A percentile compares a stretch with the other conserved stretches of the same genome.
These are phyloP conservation scores for Malurus leucopterus DNA, from an alignment of 2,797 vertebrate genomes.

Conservation along the genomic window DNA sequence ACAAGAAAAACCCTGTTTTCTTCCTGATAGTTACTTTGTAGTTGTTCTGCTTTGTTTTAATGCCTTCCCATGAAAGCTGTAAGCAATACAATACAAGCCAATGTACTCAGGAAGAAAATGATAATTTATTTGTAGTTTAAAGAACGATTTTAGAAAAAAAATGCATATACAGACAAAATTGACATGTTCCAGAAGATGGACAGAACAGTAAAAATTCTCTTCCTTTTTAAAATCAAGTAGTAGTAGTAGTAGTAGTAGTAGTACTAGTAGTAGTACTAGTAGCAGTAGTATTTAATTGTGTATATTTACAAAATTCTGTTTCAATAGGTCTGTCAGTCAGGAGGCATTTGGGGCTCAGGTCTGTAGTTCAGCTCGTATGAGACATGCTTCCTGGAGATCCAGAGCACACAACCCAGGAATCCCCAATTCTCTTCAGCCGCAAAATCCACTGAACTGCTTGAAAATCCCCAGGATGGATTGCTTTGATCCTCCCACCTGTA, in stretches of 20 bases:
- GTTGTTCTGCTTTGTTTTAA: conserved; percentile 38
- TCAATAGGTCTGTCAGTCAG: background rate
- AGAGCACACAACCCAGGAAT: background rate
- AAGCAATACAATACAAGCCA: background rate
- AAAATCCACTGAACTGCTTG: background rate
- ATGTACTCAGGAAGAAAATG: background rate
- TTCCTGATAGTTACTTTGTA: conserved; percentile 45
- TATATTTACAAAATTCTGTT: background rate
- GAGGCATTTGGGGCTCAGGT: background rate
- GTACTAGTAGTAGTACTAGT: no score
- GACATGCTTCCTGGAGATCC: background rate
- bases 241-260: no score
- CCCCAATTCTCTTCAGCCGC: background rate
- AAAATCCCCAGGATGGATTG: background rate
- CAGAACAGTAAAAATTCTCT: background rate
- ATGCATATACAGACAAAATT: background rate
- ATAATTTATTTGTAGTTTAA: background rate
- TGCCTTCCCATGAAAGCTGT: background rate
- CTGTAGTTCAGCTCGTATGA: background rate
- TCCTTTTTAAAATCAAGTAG: background rate
- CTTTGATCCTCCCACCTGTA: background rate
- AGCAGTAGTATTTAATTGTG: background rate
- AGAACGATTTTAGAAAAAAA: background rate
- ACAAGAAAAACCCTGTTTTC: conserved; percentile 8
- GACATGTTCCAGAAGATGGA: rapidly evolving